Percentiles rank a stretch among this genome's conserved stretches.
Conservation (phyloP, 92 coral and sea anemone genomes). For the Actinostola sp. region DNA sequence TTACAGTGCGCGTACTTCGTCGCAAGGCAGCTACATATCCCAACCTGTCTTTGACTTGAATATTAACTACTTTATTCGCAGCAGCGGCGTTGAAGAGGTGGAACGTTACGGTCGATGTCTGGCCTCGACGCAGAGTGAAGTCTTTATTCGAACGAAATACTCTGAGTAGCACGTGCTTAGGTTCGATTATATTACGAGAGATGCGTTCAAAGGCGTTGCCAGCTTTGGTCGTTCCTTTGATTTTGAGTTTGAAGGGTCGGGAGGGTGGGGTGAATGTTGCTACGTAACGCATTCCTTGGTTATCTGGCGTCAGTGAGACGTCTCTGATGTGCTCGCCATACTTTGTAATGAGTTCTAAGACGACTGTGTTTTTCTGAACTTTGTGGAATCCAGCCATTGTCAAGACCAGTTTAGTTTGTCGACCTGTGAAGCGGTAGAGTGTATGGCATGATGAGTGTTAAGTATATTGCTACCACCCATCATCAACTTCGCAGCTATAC, state of each 20-base stretch:
- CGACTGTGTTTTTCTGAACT: conserved; percentile 55
- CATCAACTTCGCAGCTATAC: too few relatives aligned
- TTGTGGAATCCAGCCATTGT: conserved; percentile 79
- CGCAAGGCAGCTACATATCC: conserved; percentile 9
- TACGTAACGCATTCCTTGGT: conserved; percentile 58
- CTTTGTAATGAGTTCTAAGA: conserved; percentile 69
- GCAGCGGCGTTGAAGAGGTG: conserved; percentile 47
- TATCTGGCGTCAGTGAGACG: conserved; percentile 55
- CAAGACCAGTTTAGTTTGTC: conserved; percentile 48
- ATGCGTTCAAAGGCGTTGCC: conserved; percentile 70
- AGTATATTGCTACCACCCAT: too few relatives aligned
- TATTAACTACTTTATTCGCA: background rate
- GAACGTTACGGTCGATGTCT: conserved; percentile 40
- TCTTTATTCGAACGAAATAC: conserved; percentile 51
- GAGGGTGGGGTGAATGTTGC: conserved; percentile 63
- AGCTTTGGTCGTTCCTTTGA: conserved; percentile 69
- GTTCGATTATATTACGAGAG: conserved; percentile 68
- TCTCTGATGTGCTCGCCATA: conserved; percentile 63
- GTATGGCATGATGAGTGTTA: too few relatives aligned
- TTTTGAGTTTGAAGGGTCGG: conserved; percentile 65
- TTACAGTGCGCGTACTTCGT: conserved; percentile 11
- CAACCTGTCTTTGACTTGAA: conserved; percentile 51
- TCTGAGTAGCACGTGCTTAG: conserved; percentile 65
- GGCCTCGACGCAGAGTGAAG: conserved; percentile 70
- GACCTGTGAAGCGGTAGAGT: conserved; percentile 42